These are phyloP conservation scores for Paelopatides confundens DNA, from an alignment of 53 echinoderm and acorn worm genomes.

Conservation along the genomic window DNA sequence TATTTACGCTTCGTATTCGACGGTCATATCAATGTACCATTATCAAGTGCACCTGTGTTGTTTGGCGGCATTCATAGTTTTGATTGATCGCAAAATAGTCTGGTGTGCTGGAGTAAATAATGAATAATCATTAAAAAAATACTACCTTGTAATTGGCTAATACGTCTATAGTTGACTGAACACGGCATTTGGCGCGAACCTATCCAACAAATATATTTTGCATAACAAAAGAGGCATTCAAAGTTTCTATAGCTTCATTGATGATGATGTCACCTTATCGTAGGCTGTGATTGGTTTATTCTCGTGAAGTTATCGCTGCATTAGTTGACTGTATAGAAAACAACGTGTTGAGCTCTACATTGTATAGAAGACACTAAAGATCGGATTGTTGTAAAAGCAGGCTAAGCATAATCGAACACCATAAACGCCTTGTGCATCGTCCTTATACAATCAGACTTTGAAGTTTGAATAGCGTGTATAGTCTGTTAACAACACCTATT, in stretches of 20 bases:
- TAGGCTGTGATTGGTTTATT: constrained; percentile 35
- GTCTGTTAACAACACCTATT: constrained; percentile 53
- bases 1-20: constrained; percentile 27
- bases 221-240: constrained; percentile 25
- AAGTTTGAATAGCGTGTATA: constrained; percentile 56
- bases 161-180: constrained; percentile 4
- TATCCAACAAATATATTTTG: constrained; percentile 26
- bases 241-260: constrained; percentile 25
- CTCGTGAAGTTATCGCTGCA: constrained; percentile 20
- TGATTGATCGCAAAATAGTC: constrained; percentile 35
- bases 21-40: background rate
- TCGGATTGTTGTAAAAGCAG: constrained; percentile 47
- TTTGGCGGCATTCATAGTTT: constrained; percentile 30
- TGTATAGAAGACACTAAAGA: constrained; percentile 26
- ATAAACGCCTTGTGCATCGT: constrained; percentile 54
- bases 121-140: constrained; percentile 36
- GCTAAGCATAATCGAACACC: constrained; percentile 45
- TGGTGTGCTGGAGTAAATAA: background rate
- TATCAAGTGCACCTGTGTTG: constrained; percentile 42
- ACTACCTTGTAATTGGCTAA: background rate
- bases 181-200: constrained; percentile 47
- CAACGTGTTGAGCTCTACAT: background rate
- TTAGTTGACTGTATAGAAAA: constrained; percentile 11
- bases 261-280: constrained; percentile 20
- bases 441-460: constrained; percentile 54